A percentile compares a stretch with the other conserved stretches of the same genome.
phyloP scores from a whole-genome alignment of 2,113 vertebrate species.

The Esox niger region DNA sequence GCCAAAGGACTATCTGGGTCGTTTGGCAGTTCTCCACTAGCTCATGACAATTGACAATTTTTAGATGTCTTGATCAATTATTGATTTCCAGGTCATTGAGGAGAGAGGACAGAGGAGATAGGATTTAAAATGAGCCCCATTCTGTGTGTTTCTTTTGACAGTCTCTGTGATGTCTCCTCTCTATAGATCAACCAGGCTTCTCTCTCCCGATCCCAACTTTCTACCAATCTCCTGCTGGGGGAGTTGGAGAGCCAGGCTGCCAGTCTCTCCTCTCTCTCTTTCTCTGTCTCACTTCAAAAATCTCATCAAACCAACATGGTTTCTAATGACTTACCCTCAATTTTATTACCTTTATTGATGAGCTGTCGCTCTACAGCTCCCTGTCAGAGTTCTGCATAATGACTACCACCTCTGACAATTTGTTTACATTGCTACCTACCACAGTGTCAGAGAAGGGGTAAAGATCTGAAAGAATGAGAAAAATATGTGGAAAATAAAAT shows the following conservation, averaged over 20 bases:
- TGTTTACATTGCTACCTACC: conserved; percentile 50
- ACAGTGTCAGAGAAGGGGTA: conserved; percentile 17
- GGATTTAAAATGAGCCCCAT: too few species aligned
- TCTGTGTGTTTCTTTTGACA: conserved; percentile 32
- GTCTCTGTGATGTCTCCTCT: conserved; percentile 40
- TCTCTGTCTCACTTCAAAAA: conserved; percentile 50
- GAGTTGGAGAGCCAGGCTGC: conserved; percentile 43
- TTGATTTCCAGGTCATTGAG: too few species aligned
- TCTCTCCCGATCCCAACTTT: conserved; percentile 45
- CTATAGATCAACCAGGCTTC: conserved; percentile 43
- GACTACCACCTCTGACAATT: conserved; percentile 53
- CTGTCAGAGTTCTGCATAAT: conserved; percentile 66
- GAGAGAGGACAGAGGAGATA: too few species aligned
- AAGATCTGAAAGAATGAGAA: conserved; percentile 21
- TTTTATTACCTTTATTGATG: conserved; percentile 69
- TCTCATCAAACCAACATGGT: conserved; percentile 60
- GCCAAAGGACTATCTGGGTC: too few species aligned
- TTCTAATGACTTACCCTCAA: conserved; percentile 57
- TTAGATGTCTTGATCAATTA: too few species aligned
- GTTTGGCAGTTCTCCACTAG: too few species aligned
- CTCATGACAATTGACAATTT: too few species aligned
- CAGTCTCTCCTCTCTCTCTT: conserved; percentile 24
- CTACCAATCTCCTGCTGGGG: conserved; percentile 50
- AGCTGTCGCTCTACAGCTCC: conserved; percentile 51
- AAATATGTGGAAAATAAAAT: conserved; percentile 31